phyloP scores from a whole-genome alignment of 2,113 vertebrate species.

The Harpagus bidentatus region DNA sequence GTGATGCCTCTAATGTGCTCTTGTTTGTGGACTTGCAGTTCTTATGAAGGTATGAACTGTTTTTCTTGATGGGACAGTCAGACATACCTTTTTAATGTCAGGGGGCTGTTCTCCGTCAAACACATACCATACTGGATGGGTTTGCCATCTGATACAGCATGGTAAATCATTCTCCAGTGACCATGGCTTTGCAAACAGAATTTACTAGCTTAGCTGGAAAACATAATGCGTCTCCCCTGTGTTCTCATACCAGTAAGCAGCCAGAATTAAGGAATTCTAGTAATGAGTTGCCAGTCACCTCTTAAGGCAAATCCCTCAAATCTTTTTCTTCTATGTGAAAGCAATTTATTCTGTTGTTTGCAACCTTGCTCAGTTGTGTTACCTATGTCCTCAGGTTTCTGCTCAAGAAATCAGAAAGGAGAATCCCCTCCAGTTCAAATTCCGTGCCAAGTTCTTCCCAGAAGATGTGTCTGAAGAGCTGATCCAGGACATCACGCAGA shows the following conservation, averaged over 20 bases:
- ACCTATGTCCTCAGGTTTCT: slow-evolving; percentile 77
- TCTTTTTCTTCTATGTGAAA: not conserved
- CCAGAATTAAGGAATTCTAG: not conserved
- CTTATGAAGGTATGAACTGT: not conserved
- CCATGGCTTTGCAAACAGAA: not conserved
- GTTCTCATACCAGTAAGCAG: not conserved
- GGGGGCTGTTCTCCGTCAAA: not conserved
- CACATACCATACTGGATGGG: rapidly evolving
- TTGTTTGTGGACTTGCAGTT: not conserved
- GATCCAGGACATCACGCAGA: slow-evolving; percentile 96
- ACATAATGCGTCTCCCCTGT: not conserved
- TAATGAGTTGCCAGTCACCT: not conserved
- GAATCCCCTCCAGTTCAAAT: slow-evolving; percentile 92
- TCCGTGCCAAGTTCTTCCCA: slow-evolving; percentile 93
- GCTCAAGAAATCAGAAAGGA: slow-evolving; percentile 93
- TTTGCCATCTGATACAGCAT: not conserved
- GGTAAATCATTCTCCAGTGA: not conserved
- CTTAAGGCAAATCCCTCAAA: not conserved
- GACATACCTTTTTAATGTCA: not conserved
- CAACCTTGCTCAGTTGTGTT: not conserved
- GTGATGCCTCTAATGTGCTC: not conserved
- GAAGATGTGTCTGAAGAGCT: slow-evolving; percentile 93
- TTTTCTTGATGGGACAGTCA: not conserved
- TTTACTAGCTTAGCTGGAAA: not conserved
- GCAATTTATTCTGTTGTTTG: not conserved